A percentile compares a stretch with the other conserved stretches of the same genome.
Evolutionary conservation across 2,113 vertebrate genomes (phyloP).

Genomic region (Ammodytes dubius): DNA sequence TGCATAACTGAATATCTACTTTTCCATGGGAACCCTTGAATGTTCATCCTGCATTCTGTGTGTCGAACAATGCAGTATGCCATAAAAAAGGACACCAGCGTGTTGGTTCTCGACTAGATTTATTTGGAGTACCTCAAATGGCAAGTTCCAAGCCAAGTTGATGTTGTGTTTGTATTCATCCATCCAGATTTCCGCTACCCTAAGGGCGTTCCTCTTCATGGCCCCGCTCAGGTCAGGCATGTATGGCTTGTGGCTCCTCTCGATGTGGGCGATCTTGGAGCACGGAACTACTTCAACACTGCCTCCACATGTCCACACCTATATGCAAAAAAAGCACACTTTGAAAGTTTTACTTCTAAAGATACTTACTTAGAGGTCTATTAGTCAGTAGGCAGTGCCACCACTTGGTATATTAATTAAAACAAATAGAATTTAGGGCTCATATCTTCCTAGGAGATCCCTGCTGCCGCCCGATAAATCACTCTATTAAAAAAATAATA

Average conservation of each 20-base stretch:
- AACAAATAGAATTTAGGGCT: too few species aligned
- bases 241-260: slow-evolving; percentile 87
- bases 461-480: too few species aligned
- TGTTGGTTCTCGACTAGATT: not conserved
- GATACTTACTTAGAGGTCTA: not conserved
- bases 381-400: too few species aligned
- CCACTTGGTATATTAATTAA: too few species aligned
- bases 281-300: slow-evolving; percentile 87
- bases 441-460: too few species aligned
- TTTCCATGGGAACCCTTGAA: not conserved
- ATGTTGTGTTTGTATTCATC: slow-evolving; percentile 87
- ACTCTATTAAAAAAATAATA: too few species aligned
- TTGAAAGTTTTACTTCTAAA: not conserved
- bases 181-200: slow-evolving; percentile 87
- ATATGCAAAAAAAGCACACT: not conserved
- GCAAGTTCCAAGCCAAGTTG: slow-evolving; percentile 86
- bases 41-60: not conserved
- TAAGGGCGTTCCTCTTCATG: slow-evolving; percentile 82
- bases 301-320: slow-evolving; percentile 89
- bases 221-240: slow-evolving; percentile 55
- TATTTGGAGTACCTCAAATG: slow-evolving; percentile 75
- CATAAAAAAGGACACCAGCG: not conserved
- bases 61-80: not conserved
- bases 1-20: not conserved
- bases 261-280: slow-evolving; percentile 85